Base-by-base conservation (phyloP, 2,888 invertebrate species). In the Odontocolon sp. region DNA sequence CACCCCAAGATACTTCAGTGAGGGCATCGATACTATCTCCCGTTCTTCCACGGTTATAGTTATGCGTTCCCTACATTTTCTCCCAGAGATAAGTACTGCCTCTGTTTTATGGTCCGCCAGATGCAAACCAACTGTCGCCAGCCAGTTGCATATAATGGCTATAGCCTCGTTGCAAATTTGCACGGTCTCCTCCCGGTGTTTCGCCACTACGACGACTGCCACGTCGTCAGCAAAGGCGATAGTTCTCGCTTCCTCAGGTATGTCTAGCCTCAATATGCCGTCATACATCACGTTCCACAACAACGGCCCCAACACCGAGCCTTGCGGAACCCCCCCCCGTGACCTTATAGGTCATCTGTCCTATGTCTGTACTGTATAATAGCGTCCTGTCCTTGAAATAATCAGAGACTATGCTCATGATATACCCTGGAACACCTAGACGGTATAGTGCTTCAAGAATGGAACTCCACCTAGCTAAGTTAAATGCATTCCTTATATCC, bases 41-140 rank as follows among this genome's bases (percentile, higher is more conserved):
- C 61, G 21, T 0, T 47, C 45, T n/a, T 78, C 75, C 4, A 80
- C 71, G 5, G 9, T 40, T 0, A 80, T 66, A 6, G 66, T 74
- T 66, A 75, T 80, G 38, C 47, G 66, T 9, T 79, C 75, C 1
- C 40, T 33, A 14, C 31, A 28, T 56, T 71, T 79, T 16, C 79
- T 28, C 28, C 77, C 64, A 0, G 74, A 71, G n/a, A 80, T 33
- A 0, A 79, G 72, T 0, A 80, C 50, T 9, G 72, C 82, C 26
- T 76, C 79, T 0, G 79, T 83, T 50, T 82, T 79, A 9, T 82
- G 77, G 1, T 74, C 31, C 1, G 80, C 81, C 0, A 81, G 59
- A 28, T 71, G 6, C 40, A 80, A 70, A 0, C 69, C 74, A 0
- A 31, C 50, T 3, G 50, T 14, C 0, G 26, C 3, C 45, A 79